Percentiles rank a stretch among this genome's conserved stretches.
Conservation (phyloP, 2,113 vertebrate genomes). For the Stictonetta naevosa region DNA sequence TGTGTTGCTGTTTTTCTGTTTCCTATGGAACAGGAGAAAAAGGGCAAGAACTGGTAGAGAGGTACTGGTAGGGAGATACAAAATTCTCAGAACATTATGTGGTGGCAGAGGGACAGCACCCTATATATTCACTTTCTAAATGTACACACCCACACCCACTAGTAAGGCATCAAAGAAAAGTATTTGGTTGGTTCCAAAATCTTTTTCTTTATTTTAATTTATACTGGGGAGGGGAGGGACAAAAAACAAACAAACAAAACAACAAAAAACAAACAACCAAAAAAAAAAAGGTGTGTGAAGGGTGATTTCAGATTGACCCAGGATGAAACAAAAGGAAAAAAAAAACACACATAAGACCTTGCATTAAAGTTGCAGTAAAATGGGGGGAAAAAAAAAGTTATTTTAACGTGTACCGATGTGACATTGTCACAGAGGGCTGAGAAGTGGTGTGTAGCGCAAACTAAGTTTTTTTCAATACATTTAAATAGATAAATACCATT, state of each 20-base stretch:
- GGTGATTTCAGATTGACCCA: not conserved
- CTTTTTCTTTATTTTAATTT: not conserved
- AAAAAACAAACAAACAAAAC: not conserved
- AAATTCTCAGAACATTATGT: not conserved
- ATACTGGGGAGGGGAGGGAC: too few species aligned
- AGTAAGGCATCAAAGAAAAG: not conserved
- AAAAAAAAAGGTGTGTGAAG: too few species aligned
- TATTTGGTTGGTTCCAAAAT: not conserved
- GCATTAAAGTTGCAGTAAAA: not conserved
- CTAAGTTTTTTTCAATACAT: not conserved
- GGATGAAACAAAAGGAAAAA: not conserved
- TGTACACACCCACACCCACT: not conserved
- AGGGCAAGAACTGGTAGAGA: not conserved
- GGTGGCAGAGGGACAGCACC: not conserved
- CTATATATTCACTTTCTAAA: not conserved
- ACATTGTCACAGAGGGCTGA: not conserved
- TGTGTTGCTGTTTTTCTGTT: not conserved
- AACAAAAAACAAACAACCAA: not conserved
- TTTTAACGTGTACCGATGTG: not conserved
- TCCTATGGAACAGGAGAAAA: not conserved
- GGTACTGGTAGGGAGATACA: not conserved
- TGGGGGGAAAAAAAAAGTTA: fast-evolving
- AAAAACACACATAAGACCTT: not conserved
- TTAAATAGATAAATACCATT: not conserved
- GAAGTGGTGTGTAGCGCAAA: not conserved